Base-by-base conservation (phyloP, 2,797 vertebrate species). In the Crocidura indochinensis region DNA sequence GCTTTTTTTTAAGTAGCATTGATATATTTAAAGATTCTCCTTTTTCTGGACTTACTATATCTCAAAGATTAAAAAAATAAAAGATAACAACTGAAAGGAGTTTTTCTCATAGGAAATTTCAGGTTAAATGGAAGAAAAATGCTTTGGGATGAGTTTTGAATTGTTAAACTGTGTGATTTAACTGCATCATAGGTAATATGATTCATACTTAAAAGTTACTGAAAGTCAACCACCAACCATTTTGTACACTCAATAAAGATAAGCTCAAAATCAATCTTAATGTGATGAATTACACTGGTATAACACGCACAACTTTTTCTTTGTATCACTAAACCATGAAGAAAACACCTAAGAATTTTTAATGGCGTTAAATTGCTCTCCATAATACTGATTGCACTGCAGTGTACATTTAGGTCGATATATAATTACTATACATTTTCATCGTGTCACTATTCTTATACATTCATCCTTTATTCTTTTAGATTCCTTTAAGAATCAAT, bases 341-440 rank as follows among this genome's bases (percentile, higher is more conserved):
- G 77, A 46, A 95, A 96, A 90, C 27, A 85, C 73, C 84, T 87
- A 77, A 95, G 94, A 94, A 96, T 95, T 67, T 84, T 81, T 95
- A 95, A 91, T 94, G 94, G 89, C 94, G 93, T 82, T 93, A 86
- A 95, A 95, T 91, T 88, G 91, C 84, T 96, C 92, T 91, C 92
- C 85, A 0, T 0, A 81, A 76, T 87, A 91, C 95, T 97, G 95
- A 97, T 97, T 97, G 95, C 90, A 75, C 84, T 51, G 26, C 53
- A 31, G 94, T 81, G 74, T 94, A 94, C 95, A 97, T 94, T 97
- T 97, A 97, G 73, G 85, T 89, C 71, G 47, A 94, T 87, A 93
- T 94, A 76, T 95, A 97, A 98, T 97, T 92, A 94, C 83, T 91
- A 77, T 94, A 89, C 96, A 96, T 97, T 95, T 95, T 84, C 96